Percentiles rank a stretch among this genome's conserved stretches.
phyloP scores from a whole-genome alignment of 2,113 vertebrate species.

The Mixornis gularis region DNA sequence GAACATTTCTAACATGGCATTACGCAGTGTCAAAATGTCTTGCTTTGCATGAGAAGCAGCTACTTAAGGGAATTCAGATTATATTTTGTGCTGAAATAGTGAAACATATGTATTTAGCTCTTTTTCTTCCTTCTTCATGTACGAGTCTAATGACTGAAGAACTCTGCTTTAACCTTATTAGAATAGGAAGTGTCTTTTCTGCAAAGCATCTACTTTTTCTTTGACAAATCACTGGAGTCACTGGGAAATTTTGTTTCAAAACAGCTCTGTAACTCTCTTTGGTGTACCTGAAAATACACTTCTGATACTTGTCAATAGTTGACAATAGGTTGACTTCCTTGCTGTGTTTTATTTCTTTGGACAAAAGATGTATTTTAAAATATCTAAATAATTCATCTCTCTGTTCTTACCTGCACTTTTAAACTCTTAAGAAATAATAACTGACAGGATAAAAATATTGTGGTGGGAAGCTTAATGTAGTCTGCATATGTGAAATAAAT shows the following conservation, averaged over 20 bases:
- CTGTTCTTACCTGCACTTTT: neutral
- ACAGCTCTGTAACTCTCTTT: neutral
- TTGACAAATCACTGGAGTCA: neutral
- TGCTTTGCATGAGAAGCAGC: neutral
- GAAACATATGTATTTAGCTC: neutral
- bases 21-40: accelerated
- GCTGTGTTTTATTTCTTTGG: neutral
- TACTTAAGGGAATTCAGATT: neutral
- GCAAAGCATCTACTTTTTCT: neutral
- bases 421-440: neutral
- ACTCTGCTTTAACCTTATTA: neutral
- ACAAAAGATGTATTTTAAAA: neutral
- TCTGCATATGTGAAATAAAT: neutral
- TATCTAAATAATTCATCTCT: neutral
- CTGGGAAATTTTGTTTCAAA: neutral
- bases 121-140: neutral
- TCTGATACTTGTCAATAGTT: neutral
- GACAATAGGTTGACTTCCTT: neutral
- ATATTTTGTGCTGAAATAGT: neutral
- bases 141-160: neutral
- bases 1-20: neutral
- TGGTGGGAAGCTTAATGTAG: neutral
- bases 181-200: neutral
- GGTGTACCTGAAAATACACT: neutral
- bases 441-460: neutral